Evolutionary conservation across 2,113 vertebrate genomes (phyloP).

Genomic region (Oenanthe melanoleuca): DNA sequence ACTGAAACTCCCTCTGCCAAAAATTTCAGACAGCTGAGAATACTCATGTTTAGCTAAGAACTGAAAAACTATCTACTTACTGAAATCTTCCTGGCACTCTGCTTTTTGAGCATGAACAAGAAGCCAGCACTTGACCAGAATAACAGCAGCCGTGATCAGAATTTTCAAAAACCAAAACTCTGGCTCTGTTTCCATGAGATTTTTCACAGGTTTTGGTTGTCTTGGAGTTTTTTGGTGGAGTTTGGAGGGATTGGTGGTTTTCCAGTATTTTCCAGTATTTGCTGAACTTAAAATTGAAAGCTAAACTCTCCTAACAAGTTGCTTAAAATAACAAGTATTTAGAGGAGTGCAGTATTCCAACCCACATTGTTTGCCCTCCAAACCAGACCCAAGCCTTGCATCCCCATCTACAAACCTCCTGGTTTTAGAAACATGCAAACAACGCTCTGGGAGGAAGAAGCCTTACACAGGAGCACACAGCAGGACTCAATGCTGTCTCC

Average conservation of each 20-base stretch:
- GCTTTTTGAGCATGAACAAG: background rate
- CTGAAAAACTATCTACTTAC: background rate
- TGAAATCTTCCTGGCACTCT: background rate
- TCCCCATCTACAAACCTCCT: background rate
- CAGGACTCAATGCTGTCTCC: accelerated
- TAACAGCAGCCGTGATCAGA: background rate
- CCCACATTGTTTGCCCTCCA: accelerated
- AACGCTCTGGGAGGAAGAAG: background rate
- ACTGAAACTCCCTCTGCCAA: background rate
- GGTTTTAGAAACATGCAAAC: background rate
- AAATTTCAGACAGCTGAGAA: background rate
- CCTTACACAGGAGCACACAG: background rate
- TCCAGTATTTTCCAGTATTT: background rate
- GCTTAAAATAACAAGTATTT: background rate
- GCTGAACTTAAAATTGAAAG: background rate
- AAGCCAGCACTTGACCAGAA: background rate
- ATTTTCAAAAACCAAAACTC: background rate
- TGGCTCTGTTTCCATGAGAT: background rate
- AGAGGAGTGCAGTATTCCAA: background rate
- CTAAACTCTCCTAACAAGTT: background rate
- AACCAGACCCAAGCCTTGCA: background rate
- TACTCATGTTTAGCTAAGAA: background rate
- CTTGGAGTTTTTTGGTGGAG: too few relatives aligned
- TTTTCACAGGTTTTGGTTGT: background rate
- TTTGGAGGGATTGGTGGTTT: background rate